A percentile compares a stretch with the other conserved stretches of the same genome.
Conservation (phyloP, 2,113 vertebrate species). For the Plotosus lineatus region DNA sequence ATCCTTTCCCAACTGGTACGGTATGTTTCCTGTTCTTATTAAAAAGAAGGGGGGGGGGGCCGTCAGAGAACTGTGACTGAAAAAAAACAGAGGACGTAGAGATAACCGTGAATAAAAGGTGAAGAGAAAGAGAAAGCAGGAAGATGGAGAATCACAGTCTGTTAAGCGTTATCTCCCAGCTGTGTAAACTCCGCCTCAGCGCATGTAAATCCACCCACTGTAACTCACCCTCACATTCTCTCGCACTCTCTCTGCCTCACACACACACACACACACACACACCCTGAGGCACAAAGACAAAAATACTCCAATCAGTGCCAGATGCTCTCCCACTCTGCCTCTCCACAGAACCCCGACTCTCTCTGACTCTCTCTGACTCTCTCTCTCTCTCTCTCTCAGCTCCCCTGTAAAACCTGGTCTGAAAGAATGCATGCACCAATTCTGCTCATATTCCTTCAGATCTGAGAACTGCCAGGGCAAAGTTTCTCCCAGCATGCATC, state of each 20-base stretch:
- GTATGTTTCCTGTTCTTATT: neutral
- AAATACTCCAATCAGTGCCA: conserved; percentile 56
- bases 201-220: conserved; percentile 24
- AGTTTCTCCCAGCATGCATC: neutral
- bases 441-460: conserved; percentile 4
- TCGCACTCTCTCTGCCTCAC: neutral
- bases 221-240: conserved; percentile 20
- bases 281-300: conserved; percentile 24
- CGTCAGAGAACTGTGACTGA: neutral
- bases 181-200: conserved; percentile 50
- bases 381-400: neutral
- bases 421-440: conserved; percentile 1
- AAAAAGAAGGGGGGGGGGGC: neutral
- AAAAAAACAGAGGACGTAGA: neutral
- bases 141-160: conserved; percentile 29
- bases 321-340: conserved; percentile 20
- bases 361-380: neutral
- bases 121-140: neutral
- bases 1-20: neutral
- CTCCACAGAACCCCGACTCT: neutral
- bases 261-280: conserved; percentile 24
- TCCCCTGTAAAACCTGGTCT: neutral
- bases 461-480: conserved; percentile 14
- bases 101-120: neutral
- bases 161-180: conserved; percentile 51